phyloP scores from a whole-genome alignment of 1,140 invertebrate species.

The Proales similis region DNA sequence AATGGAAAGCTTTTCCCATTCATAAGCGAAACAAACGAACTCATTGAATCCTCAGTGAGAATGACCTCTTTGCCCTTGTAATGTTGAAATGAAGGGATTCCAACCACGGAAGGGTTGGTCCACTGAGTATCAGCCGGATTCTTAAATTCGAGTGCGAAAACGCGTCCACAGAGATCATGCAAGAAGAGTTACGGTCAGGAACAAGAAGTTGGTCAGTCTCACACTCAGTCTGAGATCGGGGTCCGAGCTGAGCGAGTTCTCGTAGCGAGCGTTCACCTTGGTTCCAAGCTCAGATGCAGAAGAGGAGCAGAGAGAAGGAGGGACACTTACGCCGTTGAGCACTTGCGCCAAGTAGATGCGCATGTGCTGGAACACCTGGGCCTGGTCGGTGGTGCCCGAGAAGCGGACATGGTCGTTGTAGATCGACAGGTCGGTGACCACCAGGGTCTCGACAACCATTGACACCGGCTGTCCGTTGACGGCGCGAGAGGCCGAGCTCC shows the following conservation, averaged over 20 bases:
- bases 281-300: too few relatives aligned
- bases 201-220: neutral
- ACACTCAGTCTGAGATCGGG: neutral
- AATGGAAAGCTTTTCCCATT: conserved; percentile 9
- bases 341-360: conserved; percentile 14
- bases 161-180: neutral
- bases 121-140: conserved; percentile 4
- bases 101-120: conserved; percentile 2
- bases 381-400: neutral
- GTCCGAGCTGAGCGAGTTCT: neutral
- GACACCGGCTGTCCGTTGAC: neutral
- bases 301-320: too few relatives aligned
- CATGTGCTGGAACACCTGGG: conserved; percentile 4
- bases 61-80: conserved; percentile 31
- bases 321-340: conserved; percentile 7
- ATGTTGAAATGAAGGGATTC: neutral
- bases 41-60: neutral
- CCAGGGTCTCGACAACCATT: conserved; percentile 7
- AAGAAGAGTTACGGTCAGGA: neutral
- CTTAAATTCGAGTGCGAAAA: neutral
- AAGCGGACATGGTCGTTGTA: conserved; percentile 5
- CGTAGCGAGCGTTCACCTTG: neutral
- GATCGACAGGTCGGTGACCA: conserved; percentile 12
- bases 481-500: too few relatives aligned
- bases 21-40: neutral